These are phyloP conservation scores for Pollenia angustigena DNA, from an alignment of 2,888 invertebrate species.

Conservation along the genomic window DNA sequence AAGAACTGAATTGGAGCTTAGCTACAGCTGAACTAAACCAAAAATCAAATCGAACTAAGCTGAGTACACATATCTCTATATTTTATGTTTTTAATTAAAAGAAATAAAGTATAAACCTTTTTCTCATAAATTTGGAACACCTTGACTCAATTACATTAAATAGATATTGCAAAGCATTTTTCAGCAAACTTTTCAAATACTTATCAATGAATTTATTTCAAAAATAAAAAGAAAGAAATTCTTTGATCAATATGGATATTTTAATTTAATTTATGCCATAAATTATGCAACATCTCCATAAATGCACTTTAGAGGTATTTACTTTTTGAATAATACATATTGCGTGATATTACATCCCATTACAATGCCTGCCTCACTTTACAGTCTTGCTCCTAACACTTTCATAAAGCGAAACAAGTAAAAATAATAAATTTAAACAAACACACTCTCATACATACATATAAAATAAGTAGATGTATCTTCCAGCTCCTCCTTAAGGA, in stretches of 20 bases:
- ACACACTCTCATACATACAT: not conserved
- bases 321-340: slow-evolving; percentile 43
- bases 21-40: not conserved
- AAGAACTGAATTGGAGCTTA: not conserved
- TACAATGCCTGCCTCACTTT: slow-evolving; percentile 19
- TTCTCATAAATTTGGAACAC: not conserved
- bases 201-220: slow-evolving; percentile 19
- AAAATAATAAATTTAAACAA: slow-evolving; percentile 49
- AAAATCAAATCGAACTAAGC: not conserved
- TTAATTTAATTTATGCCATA: slow-evolving; percentile 72
- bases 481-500: slow-evolving; percentile 36
- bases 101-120: not conserved
- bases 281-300: slow-evolving; percentile 61
- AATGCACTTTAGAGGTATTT: slow-evolving; percentile 64
- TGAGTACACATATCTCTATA: no score
- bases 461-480: not conserved
- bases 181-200: not conserved
- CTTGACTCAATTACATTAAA: not conserved
- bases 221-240: not conserved
- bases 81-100: not conserved
- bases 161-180: not conserved
- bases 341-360: slow-evolving; percentile 38
- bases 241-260: slow-evolving; percentile 60
- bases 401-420: slow-evolving; percentile 6
- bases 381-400: slow-evolving; percentile 13